These are phyloP conservation scores for Erythrocercus mccallii DNA, from an alignment of 2,113 vertebrate genomes.

Conservation along the genomic window DNA sequence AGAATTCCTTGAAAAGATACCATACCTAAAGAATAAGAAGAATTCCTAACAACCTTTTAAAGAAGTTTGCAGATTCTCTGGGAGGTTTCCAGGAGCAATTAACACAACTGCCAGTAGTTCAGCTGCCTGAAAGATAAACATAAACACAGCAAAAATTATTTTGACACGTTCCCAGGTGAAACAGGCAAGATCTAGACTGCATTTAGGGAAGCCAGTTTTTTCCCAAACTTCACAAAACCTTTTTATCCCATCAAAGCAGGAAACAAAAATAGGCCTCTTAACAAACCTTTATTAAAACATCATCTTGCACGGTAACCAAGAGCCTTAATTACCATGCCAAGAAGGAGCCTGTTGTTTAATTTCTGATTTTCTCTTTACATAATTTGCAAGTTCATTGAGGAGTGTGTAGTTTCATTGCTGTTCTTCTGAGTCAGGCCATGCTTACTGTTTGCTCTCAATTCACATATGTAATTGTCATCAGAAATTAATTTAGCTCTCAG, in stretches of 20 bases:
- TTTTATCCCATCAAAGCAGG: not conserved
- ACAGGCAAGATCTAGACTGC: not conserved
- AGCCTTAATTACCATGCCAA: not conserved
- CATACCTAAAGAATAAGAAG: not conserved
- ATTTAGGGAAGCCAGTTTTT: not conserved
- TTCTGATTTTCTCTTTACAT: constrained; percentile 8
- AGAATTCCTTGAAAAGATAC: not conserved
- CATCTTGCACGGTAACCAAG: not conserved
- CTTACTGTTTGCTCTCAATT: not conserved
- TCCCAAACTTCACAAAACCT: not conserved
- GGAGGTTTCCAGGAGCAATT: not conserved
- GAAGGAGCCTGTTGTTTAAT: not conserved
- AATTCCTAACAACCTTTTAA: not conserved
- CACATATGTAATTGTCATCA: not conserved
- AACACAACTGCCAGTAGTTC: not conserved
- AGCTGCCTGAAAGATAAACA: not conserved
- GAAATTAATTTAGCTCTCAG: not conserved
- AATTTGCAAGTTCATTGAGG: not conserved
- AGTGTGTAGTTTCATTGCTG: not conserved
- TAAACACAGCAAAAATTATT: not conserved
- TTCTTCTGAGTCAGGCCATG: not conserved
- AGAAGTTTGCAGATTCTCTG: not conserved
- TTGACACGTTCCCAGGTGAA: not conserved
- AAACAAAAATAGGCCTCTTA: not conserved
- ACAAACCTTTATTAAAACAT: not conserved